Base-by-base conservation (phyloP, 2,888 invertebrate genomes). In the Xiphydria camelus region DNA sequence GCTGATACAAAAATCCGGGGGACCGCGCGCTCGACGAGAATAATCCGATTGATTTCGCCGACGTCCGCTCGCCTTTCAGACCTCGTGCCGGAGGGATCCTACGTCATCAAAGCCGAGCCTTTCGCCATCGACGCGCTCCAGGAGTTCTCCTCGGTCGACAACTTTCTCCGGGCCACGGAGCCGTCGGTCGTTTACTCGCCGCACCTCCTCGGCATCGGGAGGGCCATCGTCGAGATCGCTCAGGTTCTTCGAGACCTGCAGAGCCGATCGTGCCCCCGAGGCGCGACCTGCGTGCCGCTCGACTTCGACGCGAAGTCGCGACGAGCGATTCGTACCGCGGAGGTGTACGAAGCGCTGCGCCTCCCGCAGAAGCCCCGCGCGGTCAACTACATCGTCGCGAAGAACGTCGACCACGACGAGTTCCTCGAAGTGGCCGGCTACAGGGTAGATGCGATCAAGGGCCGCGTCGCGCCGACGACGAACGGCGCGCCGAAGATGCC, bases 151-250 rank as follows among this genome's bases (percentile, higher is more conserved):
- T 53, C 57, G 20, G 20, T 53, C 22, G 60, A 59, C 10, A 47
- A 55, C 37, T 64, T 61, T 31, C 41, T 63, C n/a, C 47, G 59
- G 7, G 50, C 53, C 1, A 55, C 59, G 12, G 50, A 41, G 17
- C 47, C 51, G 18, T 50, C 61, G 1, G 53, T 67, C 0, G 54
- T 60, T 3, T 61, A 65, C 18, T 74, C 73, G 18, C 69, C 74
- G 1, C 60, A 70, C 44, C 38, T 75, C 1, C 49, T 72, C 1
- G 55, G 61, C 4, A 61, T 74, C 17, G 74, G 73, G 2, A 72
- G 69, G 44, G 59, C 69, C 14, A 61, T 75, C 5, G 43, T 69
- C 18, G 64, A 64, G 23, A 49, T 69, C 7, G 61, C 62, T 2
- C 55, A 62, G 31, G 42, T 53, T 1, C 36, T 73, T 2, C 59